Conservation (phyloP, 2,797 vertebrate species). For the Muraenolepis orangiensis region DNA sequence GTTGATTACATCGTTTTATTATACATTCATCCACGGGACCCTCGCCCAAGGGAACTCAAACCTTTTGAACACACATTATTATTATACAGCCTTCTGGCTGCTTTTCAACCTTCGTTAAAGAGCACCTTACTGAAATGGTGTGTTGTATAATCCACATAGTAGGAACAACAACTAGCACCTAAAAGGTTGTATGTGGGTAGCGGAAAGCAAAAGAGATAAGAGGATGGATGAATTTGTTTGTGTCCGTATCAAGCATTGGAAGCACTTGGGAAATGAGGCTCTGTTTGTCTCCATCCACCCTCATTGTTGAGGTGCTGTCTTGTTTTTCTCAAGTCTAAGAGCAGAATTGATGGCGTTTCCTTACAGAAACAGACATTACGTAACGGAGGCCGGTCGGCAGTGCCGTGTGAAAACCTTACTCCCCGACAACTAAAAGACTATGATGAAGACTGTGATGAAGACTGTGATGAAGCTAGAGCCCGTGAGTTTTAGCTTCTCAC, state of each 20-base stretch:
- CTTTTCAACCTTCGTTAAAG: constrained; percentile 49
- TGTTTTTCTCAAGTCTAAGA: not conserved
- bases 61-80: constrained; percentile 13
- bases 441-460: no score
- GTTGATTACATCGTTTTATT: constrained; percentile 24
- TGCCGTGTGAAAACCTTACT: no score
- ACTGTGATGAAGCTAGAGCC: no score
- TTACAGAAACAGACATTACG: not conserved
- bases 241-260: not conserved
- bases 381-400: no score
- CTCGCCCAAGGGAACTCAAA: constrained; percentile 33
- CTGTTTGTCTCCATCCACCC: not conserved
- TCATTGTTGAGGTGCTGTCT: not conserved
- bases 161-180: constrained; percentile 39
- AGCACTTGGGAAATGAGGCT: no score
- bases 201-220: not conserved
- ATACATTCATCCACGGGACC: constrained; percentile 67
- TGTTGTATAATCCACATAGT: constrained; percentile 34
- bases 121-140: constrained; percentile 72
- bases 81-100: constrained; percentile 21
- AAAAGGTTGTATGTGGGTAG: not conserved
- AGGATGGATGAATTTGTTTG: not conserved
- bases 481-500: no score
- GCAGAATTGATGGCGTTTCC: not conserved
- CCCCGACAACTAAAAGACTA: no score